phyloP scores from a whole-genome alignment of 2,888 invertebrate genomes.

The Stratiomys singularior region DNA sequence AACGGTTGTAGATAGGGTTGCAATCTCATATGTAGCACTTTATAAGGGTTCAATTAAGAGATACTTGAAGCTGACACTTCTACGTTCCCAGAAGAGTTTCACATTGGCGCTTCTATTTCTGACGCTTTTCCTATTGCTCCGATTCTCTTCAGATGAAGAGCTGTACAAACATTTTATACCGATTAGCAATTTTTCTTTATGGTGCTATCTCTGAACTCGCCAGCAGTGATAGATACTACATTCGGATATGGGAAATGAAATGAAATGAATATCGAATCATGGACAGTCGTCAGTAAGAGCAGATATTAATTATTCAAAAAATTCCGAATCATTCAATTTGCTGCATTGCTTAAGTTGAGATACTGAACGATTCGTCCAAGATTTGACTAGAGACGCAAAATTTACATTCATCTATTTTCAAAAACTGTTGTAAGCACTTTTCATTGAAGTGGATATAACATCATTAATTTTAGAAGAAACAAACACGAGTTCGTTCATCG shows the following conservation, averaged over 20 bases:
- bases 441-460: no score
- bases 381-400: no score
- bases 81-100: background rate
- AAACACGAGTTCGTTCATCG: no score
- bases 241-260: background rate
- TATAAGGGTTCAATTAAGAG: slow-evolving; percentile 28
- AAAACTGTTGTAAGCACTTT: no score
- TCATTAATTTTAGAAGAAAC: no score
- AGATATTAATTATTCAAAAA: slow-evolving; percentile 26
- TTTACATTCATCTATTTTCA: no score
- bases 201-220: background rate
- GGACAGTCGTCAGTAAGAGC: background rate
- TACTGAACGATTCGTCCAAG: no score
- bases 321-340: background rate
- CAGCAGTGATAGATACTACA: background rate
- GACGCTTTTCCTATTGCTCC: background rate
- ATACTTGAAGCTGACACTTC: slow-evolving; percentile 13
- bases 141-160: slow-evolving; percentile 5
- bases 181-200: slow-evolving; percentile 25
- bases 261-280: background rate
- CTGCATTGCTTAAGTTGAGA: no score
- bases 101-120: no score
- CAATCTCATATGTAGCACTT: background rate
- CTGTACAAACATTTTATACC: slow-evolving; percentile 38
- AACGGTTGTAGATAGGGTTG: background rate